Base-by-base conservation (phyloP, 2,888 invertebrate genomes). In the Drosophila peninsularis region DNA sequence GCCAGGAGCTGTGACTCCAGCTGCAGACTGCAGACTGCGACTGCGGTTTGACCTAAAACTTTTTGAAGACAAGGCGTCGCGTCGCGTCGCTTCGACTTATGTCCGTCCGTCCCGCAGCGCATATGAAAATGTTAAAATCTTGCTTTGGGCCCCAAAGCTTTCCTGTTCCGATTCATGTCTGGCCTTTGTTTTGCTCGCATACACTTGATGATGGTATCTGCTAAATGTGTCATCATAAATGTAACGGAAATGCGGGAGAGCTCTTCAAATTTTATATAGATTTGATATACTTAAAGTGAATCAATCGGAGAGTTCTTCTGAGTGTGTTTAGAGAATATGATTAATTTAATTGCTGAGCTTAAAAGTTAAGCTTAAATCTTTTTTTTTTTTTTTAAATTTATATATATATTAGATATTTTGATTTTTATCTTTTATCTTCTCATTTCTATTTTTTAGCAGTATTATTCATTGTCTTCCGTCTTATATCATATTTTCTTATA, bases 31-130 rank as follows among this genome's bases (percentile, higher is more conserved):
- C 19, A 21, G 56, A 62, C 64, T 79, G 78, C 61, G 78, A 86
- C 47, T 79, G 78, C 63, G 78, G 89, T 88, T 86, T 86, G 83
- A 84, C 83, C 83, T 78, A 84, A 84, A 84, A 84, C 87, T 68
- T 77, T 80, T 69, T 50, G 47, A 75, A 58, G 62, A 63, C 76
- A 53, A 52, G 56, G 62, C 66, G 57, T 44, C 63, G 55, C 37
- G n/a, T 19, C 54, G 19, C 41, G 36, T 19, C 34, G 13, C 34
- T 41, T 21, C 44, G 63, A 52, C 66, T 62, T 42, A 47, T 54
- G 65, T 70, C 36, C 53, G 65, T 70, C 36, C 53, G 62, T 58
- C 55, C 27, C 45, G 21, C 41, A 30, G 41, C 49, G 41, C 63
- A 56, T 69, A 69, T 78, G 54, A 68, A 64, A 75, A 78, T 78